Percentiles rank a stretch among this genome's conserved stretches.
These are phyloP conservation scores for Penaeus monodon DNA, from an alignment of 2,888 invertebrate genomes.

Conservation along the genomic window DNA sequence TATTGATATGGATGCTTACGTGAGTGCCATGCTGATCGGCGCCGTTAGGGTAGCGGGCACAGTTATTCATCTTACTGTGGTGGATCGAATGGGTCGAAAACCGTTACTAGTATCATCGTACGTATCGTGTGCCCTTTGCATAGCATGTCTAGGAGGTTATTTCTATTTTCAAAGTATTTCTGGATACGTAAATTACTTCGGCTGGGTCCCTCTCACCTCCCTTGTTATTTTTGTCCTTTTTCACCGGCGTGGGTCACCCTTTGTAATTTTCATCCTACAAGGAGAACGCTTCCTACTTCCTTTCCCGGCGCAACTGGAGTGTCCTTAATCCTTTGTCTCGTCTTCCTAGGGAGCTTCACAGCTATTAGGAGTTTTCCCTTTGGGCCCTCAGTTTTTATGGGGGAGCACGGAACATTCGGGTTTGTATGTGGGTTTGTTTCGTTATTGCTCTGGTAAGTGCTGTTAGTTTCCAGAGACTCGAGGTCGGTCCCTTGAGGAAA, in stretches of 20 bases:
- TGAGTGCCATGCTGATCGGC: too few relatives aligned
- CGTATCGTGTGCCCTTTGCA: too few relatives aligned
- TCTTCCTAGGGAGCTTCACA: conserved; percentile 22
- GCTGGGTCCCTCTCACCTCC: conserved; percentile 42
- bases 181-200: neutral
- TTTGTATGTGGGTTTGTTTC: conserved; percentile 27
- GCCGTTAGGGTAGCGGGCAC: too few relatives aligned
- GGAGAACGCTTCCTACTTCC: conserved; percentile 45
- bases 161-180: conserved; percentile 3
- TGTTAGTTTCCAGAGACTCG: conserved; percentile 40
- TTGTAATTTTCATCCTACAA: conserved; percentile 23
- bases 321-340: conserved; percentile 12
- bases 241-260: conserved; percentile 18
- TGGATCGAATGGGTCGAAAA: too few relatives aligned
- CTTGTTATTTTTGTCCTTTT: conserved; percentile 23
- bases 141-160: conserved; percentile 15
- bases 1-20: too few relatives aligned
- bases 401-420: conserved; percentile 37
- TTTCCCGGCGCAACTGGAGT: conserved; percentile 37
- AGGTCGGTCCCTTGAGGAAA: conserved; percentile 37
- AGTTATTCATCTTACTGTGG: too few relatives aligned
- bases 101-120: too few relatives aligned
- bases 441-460: conserved; percentile 7
- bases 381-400: conserved; percentile 18
- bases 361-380: conserved; percentile 10